Conservation (phyloP, 2,797 vertebrate species). For the Sphenodon punctatus region DNA sequence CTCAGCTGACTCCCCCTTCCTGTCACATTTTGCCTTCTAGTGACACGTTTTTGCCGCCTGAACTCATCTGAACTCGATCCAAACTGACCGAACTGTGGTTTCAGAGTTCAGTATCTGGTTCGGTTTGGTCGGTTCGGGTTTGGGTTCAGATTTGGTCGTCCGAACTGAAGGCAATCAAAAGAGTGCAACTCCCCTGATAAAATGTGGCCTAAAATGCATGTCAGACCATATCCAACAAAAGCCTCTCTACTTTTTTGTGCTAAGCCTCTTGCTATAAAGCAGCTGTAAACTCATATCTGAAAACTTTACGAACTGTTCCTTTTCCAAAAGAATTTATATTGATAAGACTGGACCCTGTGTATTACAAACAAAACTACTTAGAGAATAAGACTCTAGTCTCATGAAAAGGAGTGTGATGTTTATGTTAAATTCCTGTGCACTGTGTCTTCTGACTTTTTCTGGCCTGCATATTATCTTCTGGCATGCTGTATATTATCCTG, state of each 20-base stretch:
- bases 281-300: background rate
- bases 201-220: background rate
- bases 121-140: no score
- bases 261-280: no score
- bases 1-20: no score
- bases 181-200: no score
- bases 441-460: background rate
- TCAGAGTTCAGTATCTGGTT: no score
- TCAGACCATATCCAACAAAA: background rate
- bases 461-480: no score
- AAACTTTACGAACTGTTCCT: background rate
- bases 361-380: background rate
- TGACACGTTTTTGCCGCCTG: no score
- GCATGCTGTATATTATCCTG: background rate
- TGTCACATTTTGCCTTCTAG: no score
- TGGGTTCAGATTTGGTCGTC: no score
- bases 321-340: background rate
- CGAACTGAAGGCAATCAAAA: no score
- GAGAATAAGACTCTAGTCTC: background rate
- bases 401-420: background rate
- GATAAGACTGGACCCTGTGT: background rate
- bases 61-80: no score
- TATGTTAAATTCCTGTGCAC: background rate
- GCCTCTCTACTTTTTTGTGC: background rate
- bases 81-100: no score